Conservation (phyloP, 2,113 vertebrate species). For the Balaeniceps rex region DNA sequence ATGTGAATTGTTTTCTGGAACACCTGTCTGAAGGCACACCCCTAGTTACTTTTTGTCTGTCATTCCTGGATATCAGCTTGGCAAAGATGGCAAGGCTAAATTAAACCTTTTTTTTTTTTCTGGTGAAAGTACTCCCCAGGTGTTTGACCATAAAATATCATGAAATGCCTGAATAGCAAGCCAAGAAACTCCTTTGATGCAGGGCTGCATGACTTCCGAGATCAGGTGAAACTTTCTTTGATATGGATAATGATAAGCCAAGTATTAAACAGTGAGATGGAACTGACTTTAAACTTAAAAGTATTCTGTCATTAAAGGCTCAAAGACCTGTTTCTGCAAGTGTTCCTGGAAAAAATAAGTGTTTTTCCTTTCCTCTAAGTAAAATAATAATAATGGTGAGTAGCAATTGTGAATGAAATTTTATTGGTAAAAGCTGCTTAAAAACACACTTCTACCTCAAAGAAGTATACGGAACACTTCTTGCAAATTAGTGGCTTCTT, state of each 20-base stretch:
- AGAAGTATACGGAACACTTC: background rate
- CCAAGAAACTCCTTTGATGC: background rate
- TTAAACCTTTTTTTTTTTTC: background rate
- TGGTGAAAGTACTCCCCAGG: background rate
- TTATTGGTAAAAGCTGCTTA: background rate
- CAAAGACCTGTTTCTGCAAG: background rate
- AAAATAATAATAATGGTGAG: background rate
- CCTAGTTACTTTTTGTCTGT: background rate
- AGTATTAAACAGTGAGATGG: background rate
- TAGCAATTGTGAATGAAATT: background rate
- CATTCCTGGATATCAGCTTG: background rate
- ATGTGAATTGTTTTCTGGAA: background rate
- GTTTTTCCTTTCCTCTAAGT: background rate
- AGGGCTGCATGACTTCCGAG: background rate
- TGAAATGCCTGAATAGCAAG: background rate
- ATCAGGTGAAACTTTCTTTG: background rate
- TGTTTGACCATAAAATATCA: background rate
- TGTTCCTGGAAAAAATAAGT: background rate
- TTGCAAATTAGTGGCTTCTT: background rate
- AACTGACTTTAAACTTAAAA: background rate
- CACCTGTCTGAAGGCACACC: background rate
- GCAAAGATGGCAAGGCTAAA: background rate
- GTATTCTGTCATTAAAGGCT: background rate
- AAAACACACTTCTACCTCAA: background rate
- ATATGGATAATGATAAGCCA: background rate